phyloP scores from a whole-genome alignment of 92 coral and sea anemone species.

The Micromussa lordhowensis region DNA sequence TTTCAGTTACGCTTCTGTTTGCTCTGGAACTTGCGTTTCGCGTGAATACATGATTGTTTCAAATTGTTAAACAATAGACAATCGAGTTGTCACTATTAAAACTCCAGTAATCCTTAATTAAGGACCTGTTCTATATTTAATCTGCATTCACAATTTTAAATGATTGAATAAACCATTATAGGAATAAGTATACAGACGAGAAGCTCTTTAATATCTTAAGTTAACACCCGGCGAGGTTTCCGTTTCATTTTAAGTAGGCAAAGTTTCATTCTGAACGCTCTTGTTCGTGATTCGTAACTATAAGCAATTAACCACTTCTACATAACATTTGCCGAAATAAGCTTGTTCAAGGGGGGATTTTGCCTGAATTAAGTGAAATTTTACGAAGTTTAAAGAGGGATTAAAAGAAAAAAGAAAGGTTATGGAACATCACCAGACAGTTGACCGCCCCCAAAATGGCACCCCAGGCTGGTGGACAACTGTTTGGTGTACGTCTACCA shows the following conservation, averaged over 20 bases:
- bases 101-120: background rate
- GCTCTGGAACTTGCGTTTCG: background rate
- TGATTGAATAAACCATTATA: background rate
- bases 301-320: background rate
- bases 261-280: background rate
- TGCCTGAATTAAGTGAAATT: too few relatives aligned
- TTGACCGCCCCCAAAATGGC: too few relatives aligned
- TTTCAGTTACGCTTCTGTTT: background rate
- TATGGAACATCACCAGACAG: too few relatives aligned
- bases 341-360: too few relatives aligned
- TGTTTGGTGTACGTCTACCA: too few relatives aligned
- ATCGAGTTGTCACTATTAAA: background rate
- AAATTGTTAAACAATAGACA: background rate
- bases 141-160: background rate
- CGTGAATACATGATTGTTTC: background rate
- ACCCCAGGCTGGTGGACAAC: too few relatives aligned
- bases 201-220: background rate
- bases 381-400: too few relatives aligned
- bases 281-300: background rate
- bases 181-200: background rate
- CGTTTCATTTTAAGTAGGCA: background rate
- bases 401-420: too few relatives aligned
- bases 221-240: background rate
- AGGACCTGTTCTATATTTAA: background rate
- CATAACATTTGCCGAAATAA: background rate